phyloP scores from a whole-genome alignment of 2,113 vertebrate species.

The Psilopsiagon aurifrons region DNA sequence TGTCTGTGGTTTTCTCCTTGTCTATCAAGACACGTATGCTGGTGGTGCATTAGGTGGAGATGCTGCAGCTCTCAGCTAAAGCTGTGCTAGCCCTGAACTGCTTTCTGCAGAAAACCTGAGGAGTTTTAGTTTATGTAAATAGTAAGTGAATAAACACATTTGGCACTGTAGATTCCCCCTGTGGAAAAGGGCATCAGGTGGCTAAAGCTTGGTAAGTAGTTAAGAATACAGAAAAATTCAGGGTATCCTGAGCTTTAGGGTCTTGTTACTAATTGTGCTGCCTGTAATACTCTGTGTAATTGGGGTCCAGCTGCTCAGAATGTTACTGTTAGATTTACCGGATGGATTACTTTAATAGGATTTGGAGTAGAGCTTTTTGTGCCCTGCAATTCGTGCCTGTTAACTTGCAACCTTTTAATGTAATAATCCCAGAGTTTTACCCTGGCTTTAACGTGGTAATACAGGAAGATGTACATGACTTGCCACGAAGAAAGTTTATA shows the following conservation, averaged over 20 bases:
- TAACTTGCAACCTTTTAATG: conserved; percentile 24
- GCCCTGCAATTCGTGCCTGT: not conserved
- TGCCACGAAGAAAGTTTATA: not conserved
- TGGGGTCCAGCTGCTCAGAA: conserved; percentile 39
- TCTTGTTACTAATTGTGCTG: conserved; percentile 6
- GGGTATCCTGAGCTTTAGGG: not conserved
- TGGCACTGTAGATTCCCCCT: not conserved
- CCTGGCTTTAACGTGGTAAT: not conserved
- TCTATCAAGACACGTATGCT: fast-evolving
- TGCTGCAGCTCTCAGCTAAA: not conserved
- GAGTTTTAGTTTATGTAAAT: not conserved
- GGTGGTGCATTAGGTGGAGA: not conserved
- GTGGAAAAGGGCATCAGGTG: not conserved
- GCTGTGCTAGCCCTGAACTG: not conserved
- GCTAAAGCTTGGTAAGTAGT: not conserved
- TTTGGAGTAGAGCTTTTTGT: conserved; percentile 27
- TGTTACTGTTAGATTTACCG: conserved; percentile 10
- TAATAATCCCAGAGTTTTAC: conserved; percentile 20
- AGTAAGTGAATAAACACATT: not conserved
- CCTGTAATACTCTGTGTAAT: not conserved
- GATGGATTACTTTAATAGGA: conserved; percentile 42
- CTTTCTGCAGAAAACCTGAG: not conserved
- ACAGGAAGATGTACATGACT: not conserved
- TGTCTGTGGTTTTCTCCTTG: not conserved
- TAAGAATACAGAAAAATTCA: not conserved